Percentiles rank a stretch among this genome's conserved stretches.
Evolutionary conservation across 2,888 invertebrate species (phyloP).

Genomic region (Cheilosia grossa): DNA sequence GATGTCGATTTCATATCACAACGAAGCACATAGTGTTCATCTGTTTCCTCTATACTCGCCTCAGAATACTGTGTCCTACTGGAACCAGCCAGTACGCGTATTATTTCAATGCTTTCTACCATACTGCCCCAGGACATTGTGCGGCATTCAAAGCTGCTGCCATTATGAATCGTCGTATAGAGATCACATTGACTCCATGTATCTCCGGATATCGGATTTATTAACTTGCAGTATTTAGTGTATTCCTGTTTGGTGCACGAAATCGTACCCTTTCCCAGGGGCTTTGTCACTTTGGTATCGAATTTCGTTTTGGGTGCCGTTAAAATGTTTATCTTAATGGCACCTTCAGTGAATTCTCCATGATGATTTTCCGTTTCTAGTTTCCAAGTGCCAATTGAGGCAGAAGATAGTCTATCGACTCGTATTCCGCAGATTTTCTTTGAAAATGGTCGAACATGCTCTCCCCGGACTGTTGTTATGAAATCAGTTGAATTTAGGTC

Average conservation of each 20-base stretch:
- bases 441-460: conserved; percentile 74
- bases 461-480: conserved; percentile 74
- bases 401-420: conserved; percentile 70
- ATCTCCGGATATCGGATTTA: conserved; percentile 67
- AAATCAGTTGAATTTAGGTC: conserved; percentile 68
- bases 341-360: conserved; percentile 62
- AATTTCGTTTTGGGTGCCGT: conserved; percentile 69
- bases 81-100: conserved; percentile 73
- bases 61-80: conserved; percentile 63
- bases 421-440: conserved; percentile 76
- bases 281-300: conserved; percentile 73
- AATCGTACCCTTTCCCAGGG: conserved; percentile 74
- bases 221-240: conserved; percentile 76
- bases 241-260: conserved; percentile 75
- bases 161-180: conserved; percentile 74
- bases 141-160: conserved; percentile 76
- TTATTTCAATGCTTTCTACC: conserved; percentile 76
- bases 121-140: conserved; percentile 76
- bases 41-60: conserved; percentile 73
- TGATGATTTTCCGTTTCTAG: conserved; percentile 69
- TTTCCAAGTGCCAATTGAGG: conserved; percentile 74
- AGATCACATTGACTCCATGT: conserved; percentile 76
- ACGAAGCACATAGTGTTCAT: conserved; percentile 64
- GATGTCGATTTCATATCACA: conserved; percentile 74
- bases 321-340: conserved; percentile 64